These are phyloP conservation scores for Prunella fulvescens DNA, from an alignment of 2,113 vertebrate species.

Conservation along the genomic window DNA sequence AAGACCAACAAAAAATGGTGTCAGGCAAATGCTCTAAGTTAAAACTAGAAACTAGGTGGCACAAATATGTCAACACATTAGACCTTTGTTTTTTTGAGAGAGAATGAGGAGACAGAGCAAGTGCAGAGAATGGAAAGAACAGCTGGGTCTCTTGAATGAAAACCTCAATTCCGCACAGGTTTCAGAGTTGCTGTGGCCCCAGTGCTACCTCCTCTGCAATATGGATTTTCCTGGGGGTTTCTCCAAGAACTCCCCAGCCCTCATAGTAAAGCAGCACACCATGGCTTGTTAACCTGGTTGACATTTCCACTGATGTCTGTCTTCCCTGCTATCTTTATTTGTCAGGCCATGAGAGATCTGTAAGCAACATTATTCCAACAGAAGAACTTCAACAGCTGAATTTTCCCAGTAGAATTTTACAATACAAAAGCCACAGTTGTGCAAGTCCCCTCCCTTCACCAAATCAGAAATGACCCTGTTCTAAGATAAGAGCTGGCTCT, in stretches of 20 bases:
- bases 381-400: background rate
- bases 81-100: background rate
- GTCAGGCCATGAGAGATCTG: background rate
- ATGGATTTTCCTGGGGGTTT: background rate
- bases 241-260: background rate
- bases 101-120: background rate
- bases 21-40: background rate
- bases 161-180: fast-evolving
- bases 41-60: background rate
- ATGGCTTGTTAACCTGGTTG: background rate
- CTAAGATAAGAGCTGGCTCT: background rate
- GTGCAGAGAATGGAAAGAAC: background rate
- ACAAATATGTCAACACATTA: background rate
- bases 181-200: background rate
- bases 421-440: background rate
- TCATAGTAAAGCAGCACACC: background rate
- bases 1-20: background rate
- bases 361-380: background rate
- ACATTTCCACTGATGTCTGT: background rate
- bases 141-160: background rate
- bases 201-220: background rate
- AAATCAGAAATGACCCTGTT: background rate
- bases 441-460: background rate
- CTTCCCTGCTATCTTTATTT: background rate
- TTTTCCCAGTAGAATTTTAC: background rate